Evolutionary conservation across 2,797 vertebrate genomes (phyloP).

Genomic region (Psittacula echo): DNA sequence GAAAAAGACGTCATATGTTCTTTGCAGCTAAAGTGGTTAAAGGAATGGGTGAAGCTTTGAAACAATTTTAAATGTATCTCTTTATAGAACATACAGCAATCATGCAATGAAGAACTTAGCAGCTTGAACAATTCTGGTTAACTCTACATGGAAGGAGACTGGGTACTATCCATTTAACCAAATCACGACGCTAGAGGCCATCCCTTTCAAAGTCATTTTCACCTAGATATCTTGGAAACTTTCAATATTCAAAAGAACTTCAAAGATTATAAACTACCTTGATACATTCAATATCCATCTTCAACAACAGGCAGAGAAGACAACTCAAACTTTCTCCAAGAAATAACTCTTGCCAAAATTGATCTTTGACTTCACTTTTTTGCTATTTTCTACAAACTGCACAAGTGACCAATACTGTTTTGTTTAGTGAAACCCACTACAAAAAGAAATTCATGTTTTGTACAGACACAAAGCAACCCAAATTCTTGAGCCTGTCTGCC

Average conservation of each 20-base stretch:
- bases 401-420: neutral
- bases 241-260: neutral
- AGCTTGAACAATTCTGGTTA: neutral
- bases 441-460: neutral
- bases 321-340: neutral
- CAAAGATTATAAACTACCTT: neutral
- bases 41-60: conserved; percentile 16
- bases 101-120: neutral
- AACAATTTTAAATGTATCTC: conserved; percentile 42
- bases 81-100: neutral
- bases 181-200: neutral
- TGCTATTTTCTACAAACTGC: neutral
- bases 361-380: neutral
- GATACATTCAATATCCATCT: neutral
- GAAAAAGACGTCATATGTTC: conserved; percentile 52
- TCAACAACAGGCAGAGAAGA: neutral
- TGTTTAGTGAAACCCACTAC: neutral
- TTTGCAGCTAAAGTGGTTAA: conserved; percentile 44
- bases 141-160: neutral
- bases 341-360: neutral
- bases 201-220: neutral
- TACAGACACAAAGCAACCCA: neutral
- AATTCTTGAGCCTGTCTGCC: neutral
- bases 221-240: neutral
- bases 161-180: neutral